These are phyloP conservation scores for Mus spicilegus DNA, from an alignment of 2,113 vertebrate genomes.

Conservation along the genomic window DNA sequence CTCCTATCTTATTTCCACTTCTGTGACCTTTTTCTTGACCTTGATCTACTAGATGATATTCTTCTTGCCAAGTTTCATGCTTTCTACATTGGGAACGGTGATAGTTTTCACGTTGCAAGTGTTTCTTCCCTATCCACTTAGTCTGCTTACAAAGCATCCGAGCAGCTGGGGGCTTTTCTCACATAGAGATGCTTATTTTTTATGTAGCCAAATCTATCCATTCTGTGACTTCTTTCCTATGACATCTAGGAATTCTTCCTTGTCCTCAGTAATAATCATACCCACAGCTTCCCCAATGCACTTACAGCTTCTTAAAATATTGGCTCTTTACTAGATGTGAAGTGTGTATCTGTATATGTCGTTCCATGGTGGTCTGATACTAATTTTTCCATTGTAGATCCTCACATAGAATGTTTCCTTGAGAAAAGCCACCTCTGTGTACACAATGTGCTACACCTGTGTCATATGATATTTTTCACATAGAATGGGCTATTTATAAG, in stretches of 20 bases:
- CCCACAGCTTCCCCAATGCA: background rate
- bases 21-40: background rate
- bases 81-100: background rate
- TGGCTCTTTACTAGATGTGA: background rate
- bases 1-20: background rate
- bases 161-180: background rate
- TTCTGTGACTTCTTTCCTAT: background rate
- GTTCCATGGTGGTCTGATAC: accelerated
- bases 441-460: accelerated
- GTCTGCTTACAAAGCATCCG: background rate
- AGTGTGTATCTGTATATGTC: accelerated
- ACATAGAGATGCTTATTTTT: background rate
- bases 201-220: background rate
- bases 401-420: background rate
- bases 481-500: background rate
- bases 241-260: background rate
- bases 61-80: background rate
- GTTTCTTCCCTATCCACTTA: background rate
- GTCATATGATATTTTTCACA: background rate
- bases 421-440: background rate
- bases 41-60: background rate
- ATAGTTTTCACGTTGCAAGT: accelerated
- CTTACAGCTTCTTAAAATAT: background rate
- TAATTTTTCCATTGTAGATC: accelerated
- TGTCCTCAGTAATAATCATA: background rate